Evolutionary conservation across 1,140 invertebrate species (phyloP).

Genomic region (Thalassaphorura encarpata): DNA sequence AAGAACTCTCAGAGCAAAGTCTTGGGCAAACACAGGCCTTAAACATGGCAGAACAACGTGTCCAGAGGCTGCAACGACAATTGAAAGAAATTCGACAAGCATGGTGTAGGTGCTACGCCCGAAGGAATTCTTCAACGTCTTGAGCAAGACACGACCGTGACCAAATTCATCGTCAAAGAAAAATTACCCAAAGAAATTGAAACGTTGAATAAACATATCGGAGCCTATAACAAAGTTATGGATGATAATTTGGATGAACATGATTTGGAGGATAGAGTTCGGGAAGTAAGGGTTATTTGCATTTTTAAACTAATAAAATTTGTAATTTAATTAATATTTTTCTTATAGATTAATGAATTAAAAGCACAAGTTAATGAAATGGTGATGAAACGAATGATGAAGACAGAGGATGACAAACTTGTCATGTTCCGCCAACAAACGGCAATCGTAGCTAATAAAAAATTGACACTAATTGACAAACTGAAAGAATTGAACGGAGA

Average conservation of each 20-base stretch:
- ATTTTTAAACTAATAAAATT: background rate
- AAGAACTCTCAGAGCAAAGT: conserved; percentile 54
- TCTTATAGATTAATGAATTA: conserved; percentile 46
- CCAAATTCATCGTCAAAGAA: conserved; percentile 59
- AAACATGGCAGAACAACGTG: conserved; percentile 45
- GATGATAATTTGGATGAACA: conserved; percentile 44
- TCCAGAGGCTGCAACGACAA: conserved; percentile 45
- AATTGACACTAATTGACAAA: conserved; percentile 57
- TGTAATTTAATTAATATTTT: background rate
- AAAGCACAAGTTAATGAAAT: conserved; percentile 52
- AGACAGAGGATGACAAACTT: conserved; percentile 58
- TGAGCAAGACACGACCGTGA: conserved; percentile 55
- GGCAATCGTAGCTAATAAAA: conserved; percentile 63
- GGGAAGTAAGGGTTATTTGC: background rate
- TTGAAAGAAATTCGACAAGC: conserved; percentile 47
- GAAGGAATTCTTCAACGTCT: conserved; percentile 39
- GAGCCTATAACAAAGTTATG: conserved; percentile 45
- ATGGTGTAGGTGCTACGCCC: conserved; percentile 45
- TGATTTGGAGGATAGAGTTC: conserved; percentile 17
- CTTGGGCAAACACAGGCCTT: conserved; percentile 46
- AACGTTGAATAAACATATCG: conserved; percentile 51
- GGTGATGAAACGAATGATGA: conserved; percentile 43
- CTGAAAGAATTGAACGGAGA: conserved; percentile 50
- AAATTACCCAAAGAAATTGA: conserved; percentile 63
- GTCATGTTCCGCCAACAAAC: conserved; percentile 75